Conservation (phyloP, 1,140 invertebrate genomes). For the Rhopalosiphum padi region DNA sequence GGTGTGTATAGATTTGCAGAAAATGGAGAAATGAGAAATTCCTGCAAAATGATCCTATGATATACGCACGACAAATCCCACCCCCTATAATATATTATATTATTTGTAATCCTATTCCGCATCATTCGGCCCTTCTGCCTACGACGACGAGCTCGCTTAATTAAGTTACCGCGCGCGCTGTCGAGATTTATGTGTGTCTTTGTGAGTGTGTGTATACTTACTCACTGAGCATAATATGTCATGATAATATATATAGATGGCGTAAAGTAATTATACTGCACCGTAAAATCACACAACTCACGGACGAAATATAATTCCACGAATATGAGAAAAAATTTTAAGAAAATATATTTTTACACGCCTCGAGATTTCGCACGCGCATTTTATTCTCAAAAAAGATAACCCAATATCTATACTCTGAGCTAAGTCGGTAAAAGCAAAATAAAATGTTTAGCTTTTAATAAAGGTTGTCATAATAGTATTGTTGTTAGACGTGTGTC, state of each 20-base stretch:
- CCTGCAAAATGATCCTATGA: background rate
- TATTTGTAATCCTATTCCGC: background rate
- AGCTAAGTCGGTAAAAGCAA: background rate
- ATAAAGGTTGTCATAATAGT: no score
- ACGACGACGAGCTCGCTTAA: background rate
- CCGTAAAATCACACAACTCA: background rate
- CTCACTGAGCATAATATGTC: background rate
- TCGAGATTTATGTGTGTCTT: background rate
- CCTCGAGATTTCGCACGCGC: background rate
- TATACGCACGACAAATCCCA: background rate
- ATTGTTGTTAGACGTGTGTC: no score
- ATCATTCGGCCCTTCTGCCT: background rate
- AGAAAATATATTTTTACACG: background rate
- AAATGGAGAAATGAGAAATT: background rate
- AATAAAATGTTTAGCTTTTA: no score
- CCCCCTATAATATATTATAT: background rate
- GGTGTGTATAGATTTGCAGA: background rate
- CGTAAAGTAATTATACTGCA: background rate
- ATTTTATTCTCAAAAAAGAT: background rate
- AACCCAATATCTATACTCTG: no score
- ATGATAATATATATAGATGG: background rate
- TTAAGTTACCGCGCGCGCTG: background rate
- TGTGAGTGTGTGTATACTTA: background rate
- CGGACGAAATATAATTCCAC: background rate
- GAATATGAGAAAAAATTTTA: background rate